Evolutionary conservation across 2,888 invertebrate species (phyloP).

Genomic region (Tipula lateralis): DNA sequence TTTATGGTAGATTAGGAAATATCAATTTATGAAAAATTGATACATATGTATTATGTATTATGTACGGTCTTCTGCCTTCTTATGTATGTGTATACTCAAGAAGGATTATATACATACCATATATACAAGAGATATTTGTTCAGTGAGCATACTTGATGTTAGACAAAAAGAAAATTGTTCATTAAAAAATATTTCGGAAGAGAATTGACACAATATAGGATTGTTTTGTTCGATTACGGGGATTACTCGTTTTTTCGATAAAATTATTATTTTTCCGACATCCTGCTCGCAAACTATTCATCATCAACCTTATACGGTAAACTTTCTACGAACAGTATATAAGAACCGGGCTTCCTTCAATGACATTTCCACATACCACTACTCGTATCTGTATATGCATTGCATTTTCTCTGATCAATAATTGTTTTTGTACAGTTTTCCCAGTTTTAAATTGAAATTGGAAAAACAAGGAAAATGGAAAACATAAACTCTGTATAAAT

Average conservation of each 20-base stretch:
- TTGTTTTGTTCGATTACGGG: not conserved
- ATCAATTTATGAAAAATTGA: conserved; percentile 24
- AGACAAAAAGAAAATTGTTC: not conserved
- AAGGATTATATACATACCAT: not conserved
- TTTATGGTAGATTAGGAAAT: conserved; percentile 24
- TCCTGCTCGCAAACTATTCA: not conserved
- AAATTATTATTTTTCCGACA: not conserved
- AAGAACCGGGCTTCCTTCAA: not conserved
- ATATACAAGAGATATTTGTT: not conserved
- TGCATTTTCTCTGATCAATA: not conserved
- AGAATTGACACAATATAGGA: not conserved
- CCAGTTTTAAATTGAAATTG: not conserved
- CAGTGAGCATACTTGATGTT: not conserved
- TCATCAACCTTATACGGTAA: not conserved
- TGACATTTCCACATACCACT: not conserved
- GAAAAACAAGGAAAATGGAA: not conserved
- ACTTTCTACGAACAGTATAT: not conserved
- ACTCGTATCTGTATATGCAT: not conserved
- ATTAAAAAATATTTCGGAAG: not conserved
- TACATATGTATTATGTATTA: conserved; percentile 11
- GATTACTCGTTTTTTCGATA: not conserved
- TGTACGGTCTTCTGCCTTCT: not conserved
- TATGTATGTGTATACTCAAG: not conserved
- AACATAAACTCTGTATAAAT: not conserved
- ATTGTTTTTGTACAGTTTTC: not conserved